Evolutionary conservation across 2,888 invertebrate genomes (phyloP).

Genomic region (Diarsia dahlii): DNA sequence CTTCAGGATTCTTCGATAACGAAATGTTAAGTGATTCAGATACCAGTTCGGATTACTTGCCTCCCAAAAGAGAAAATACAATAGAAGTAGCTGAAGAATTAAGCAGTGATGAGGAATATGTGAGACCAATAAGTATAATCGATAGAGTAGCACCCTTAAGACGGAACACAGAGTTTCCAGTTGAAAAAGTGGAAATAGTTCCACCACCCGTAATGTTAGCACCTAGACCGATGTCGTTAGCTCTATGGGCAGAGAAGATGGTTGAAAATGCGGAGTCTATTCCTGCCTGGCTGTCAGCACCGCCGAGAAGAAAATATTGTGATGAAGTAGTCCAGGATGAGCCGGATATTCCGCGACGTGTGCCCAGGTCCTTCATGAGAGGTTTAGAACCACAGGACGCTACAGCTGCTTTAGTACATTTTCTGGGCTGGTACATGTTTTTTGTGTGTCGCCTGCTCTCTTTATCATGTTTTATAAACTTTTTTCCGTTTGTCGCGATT

Average conservation of each 20-base stretch:
- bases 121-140: conserved; percentile 82
- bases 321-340: conserved; percentile 81
- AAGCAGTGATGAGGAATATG: conserved; percentile 85
- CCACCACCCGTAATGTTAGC: conserved; percentile 88
- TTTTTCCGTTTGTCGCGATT: conserved; percentile 92
- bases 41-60: conserved; percentile 80
- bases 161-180: conserved; percentile 77
- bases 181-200: conserved; percentile 85
- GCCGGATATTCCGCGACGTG: conserved; percentile 82
- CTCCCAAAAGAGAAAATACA: conserved; percentile 61
- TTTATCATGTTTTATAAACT: conserved; percentile 93
- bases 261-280: conserved; percentile 90
- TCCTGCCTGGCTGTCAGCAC: conserved; percentile 88
- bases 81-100: conserved; percentile 60
- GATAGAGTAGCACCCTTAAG: conserved; percentile 83
- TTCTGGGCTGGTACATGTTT: conserved; percentile 95
- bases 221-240: conserved; percentile 83
- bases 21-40: conserved; percentile 76
- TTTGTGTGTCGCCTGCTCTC: conserved; percentile 93
- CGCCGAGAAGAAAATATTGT: conserved; percentile 83
- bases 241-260: conserved; percentile 88
- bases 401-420: conserved; percentile 92
- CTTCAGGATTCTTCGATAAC: conserved; percentile 76
- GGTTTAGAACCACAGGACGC: conserved; percentile 94
- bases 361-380: conserved; percentile 89